phyloP scores from a whole-genome alignment of 2,888 invertebrate species.

The Nymphalis c-album region DNA sequence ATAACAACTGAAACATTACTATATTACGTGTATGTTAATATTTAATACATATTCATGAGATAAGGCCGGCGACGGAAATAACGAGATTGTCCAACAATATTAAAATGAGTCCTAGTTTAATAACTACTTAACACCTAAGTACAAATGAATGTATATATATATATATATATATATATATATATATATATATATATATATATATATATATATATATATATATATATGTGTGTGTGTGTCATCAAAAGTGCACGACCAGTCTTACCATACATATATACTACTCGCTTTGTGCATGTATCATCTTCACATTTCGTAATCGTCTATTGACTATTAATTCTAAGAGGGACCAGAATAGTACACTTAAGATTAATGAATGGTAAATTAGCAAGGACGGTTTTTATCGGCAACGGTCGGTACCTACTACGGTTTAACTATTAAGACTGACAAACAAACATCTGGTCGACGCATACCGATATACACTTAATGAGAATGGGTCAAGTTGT shows the following conservation, averaged over 20 bases:
- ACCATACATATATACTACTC: too few relatives aligned
- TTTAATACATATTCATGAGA: constrained; percentile 21
- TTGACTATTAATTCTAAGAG: constrained; percentile 2
- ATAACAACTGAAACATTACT: constrained; percentile 17
- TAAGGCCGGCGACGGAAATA: constrained; percentile 21
- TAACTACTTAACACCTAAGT: constrained; percentile 2
- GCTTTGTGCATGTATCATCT: too few relatives aligned
- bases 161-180: too few relatives aligned
- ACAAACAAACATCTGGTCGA: constrained; percentile 7
- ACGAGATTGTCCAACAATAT: constrained; percentile 18
- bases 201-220: too few relatives aligned
- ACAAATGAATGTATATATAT: too few relatives aligned
- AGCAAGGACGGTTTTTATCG: constrained; percentile 28
- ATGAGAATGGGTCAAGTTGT: constrained; percentile 11
- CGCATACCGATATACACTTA: constrained; percentile 11
- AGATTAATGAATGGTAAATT: constrained; percentile 34
- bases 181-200: too few relatives aligned
- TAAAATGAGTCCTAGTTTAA: constrained; percentile 12
- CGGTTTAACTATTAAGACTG: neutral
- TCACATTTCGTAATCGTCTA: constrained; percentile 1
- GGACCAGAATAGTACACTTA: constrained; percentile 19
- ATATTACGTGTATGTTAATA: constrained; percentile 12
- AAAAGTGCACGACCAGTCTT: neutral
- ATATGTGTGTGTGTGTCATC: too few relatives aligned
- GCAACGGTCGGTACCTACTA: constrained; percentile 3